Base-by-base conservation (phyloP, 2,888 invertebrate genomes). In the Nebria brevicollis region DNA sequence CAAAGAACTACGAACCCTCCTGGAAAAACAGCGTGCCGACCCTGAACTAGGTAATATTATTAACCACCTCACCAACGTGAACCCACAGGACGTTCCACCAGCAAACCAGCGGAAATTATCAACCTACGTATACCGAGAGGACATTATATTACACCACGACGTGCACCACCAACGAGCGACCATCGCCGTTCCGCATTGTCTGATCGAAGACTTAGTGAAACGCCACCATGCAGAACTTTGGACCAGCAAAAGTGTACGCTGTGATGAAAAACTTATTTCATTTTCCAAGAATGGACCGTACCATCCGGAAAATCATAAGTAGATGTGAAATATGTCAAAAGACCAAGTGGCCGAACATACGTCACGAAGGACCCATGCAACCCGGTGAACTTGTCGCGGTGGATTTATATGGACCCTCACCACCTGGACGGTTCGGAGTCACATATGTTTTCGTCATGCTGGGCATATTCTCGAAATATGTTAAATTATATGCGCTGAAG, bases 381-480 rank as follows among this genome's bases (percentile, higher is more conserved):
- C 6, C 15, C 20, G 20, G 20, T 20, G 20, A 20, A 20, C 20
- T 20, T 20, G 20, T 20, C 20, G 20, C 20, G 20, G 20, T 20
- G 20, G 20, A 20, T 20, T 20, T 20, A 20, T 20, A 20, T 20
- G 20, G 20, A 20, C 20, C 20, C 20, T 20, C 1, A 20, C 20
- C 20, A 20, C 20, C 20, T 20, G 20, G 20, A 20, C 72, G 68
- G 41, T 13, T 26, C 11, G 82, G 82, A 4, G 66, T 26, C 6
- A 15, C 8, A 4, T 73, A 41, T 20, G 41, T 82, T 10, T 78
- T 82, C 54, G 75, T 20, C 4, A 43, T 75, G 13, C 15, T 75
- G 4, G 75, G 64, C 65, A 54, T 54, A 65, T 81, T 81, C 42
- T 68, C 77, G 1, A 81, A 81, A 68, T 78, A 34, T 68, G 70